Evolutionary conservation across 2,888 invertebrate genomes (phyloP).

Genomic region (Megamerina dolium): DNA sequence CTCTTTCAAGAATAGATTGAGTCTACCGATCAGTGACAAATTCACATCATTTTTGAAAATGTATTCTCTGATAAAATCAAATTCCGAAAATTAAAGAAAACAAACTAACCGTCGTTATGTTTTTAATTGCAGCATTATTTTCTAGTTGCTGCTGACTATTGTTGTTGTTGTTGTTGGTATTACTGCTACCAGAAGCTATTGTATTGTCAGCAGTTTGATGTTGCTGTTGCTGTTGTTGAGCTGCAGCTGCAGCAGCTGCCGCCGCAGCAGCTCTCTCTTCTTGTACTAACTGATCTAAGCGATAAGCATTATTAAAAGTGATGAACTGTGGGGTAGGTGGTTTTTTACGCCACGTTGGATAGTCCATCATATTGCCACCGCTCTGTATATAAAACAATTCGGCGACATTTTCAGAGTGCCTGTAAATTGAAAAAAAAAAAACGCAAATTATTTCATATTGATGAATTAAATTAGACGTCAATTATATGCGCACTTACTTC

Average conservation of each 20-base stretch:
- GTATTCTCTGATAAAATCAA: neutral
- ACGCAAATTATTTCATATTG: too few relatives aligned
- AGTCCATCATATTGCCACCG: constrained; percentile 85
- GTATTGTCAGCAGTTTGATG: constrained; percentile 25
- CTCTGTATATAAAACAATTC: constrained; percentile 83
- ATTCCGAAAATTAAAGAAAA: neutral
- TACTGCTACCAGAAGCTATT: constrained; percentile 19
- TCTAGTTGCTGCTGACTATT: constrained; percentile 3
- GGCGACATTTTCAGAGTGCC: constrained; percentile 70
- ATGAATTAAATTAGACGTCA: too few relatives aligned
- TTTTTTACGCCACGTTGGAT: constrained; percentile 74
- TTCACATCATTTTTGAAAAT: constrained; percentile 36
- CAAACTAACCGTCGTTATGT: constrained; percentile 24
- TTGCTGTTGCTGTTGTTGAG: constrained; percentile 21
- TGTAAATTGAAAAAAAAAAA: constrained; percentile 26
- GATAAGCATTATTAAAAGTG: constrained; percentile 68
- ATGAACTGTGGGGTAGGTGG: constrained; percentile 69
- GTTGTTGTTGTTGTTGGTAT: constrained; percentile 12
- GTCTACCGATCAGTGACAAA: constrained; percentile 40
- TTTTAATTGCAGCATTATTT: constrained; percentile 12
- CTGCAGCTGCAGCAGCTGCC: constrained; percentile 19
- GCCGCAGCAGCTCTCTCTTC: constrained; percentile 31
- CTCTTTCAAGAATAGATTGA: constrained; percentile 43
- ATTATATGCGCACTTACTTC: constrained; percentile 44
- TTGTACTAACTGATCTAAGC: constrained; percentile 57